phyloP scores from a whole-genome alignment of 2,888 invertebrate species.

The Drosophila subsilvestris region DNA sequence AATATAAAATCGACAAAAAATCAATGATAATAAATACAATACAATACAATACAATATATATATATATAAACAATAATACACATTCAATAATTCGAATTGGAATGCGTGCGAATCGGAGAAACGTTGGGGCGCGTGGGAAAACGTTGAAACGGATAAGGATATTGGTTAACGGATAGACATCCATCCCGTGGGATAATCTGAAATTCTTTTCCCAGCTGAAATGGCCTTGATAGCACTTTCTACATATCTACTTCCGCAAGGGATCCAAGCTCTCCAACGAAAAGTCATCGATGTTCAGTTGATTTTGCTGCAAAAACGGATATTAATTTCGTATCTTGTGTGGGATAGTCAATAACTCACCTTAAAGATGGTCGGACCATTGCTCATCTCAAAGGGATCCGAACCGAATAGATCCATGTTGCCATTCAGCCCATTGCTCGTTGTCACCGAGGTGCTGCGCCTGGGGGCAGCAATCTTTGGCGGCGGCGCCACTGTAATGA shows the following conservation, averaged over 20 bases:
- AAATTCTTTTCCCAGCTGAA: constrained; percentile 34
- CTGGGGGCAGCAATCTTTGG: constrained; percentile 90
- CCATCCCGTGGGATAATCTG: constrained; percentile 32
- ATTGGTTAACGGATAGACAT: constrained; percentile 10
- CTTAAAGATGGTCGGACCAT: constrained; percentile 82
- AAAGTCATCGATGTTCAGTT: constrained; percentile 90
- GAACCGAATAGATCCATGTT: constrained; percentile 91
- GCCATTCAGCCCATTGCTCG: constrained; percentile 66
- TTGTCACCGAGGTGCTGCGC: constrained; percentile 79
- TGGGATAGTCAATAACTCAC: constrained; percentile 54
- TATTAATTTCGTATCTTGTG: not conserved
- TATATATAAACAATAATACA: constrained; percentile 77
- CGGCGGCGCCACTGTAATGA: constrained; percentile 92
- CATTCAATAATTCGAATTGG: constrained; percentile 50
- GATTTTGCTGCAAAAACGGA: constrained; percentile 86
- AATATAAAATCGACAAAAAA: constrained; percentile 54
- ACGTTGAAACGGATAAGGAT: constrained; percentile 14
- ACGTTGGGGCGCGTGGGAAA: constrained; percentile 1
- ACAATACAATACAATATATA: constrained; percentile 50
- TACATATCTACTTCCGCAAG: constrained; percentile 87
- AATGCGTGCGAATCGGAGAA: constrained; percentile 48
- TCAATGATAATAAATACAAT: constrained; percentile 65
- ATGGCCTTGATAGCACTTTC: constrained; percentile 64
- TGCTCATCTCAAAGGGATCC: constrained; percentile 87
- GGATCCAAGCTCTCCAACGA: constrained; percentile 97